phyloP scores from a whole-genome alignment of 2,888 invertebrate genomes.

The Tachystola acroxantha region DNA sequence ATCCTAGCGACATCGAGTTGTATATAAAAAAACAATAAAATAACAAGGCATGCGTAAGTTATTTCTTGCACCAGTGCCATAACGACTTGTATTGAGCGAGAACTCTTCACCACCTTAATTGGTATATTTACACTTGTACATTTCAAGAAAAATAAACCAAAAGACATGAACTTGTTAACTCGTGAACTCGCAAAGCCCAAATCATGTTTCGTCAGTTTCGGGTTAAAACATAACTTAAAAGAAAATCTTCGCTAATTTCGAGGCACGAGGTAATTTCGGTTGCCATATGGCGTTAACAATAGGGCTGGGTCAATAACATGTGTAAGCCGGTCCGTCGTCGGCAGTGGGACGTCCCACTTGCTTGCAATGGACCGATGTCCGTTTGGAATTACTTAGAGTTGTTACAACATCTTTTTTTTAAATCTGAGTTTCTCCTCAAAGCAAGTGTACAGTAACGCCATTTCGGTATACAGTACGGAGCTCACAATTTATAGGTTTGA shows the following conservation, averaged over 20 bases:
- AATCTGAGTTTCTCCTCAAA: no score
- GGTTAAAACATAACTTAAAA: conserved; percentile 8
- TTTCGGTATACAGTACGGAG: no score
- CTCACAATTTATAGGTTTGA: no score
- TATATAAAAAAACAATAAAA: no score
- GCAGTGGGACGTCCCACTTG: conserved; percentile 67
- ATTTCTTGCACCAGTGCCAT: no score
- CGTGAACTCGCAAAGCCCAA: conserved; percentile 26
- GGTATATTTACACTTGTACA: no score
- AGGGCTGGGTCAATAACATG: conserved; percentile 73
- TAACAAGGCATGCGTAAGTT: no score
- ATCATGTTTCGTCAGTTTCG: conserved; percentile 16
- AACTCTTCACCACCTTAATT: no score
- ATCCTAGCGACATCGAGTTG: no score
- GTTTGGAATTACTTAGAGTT: conserved; percentile 40
- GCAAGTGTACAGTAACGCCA: no score
- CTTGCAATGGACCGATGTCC: conserved; percentile 50
- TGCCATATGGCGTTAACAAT: conserved; percentile 70
- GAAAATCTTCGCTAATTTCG: conserved; percentile 45
- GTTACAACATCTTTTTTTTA: conserved; percentile 16
- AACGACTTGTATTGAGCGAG: no score
- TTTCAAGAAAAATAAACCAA: neutral
- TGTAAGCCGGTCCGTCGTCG: conserved; percentile 55
- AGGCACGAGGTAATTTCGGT: conserved; percentile 48
- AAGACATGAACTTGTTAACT: conserved; percentile 9